These are phyloP conservation scores for Caiman crocodilus DNA, from an alignment of 2,797 vertebrate genomes.

Conservation along the genomic window DNA sequence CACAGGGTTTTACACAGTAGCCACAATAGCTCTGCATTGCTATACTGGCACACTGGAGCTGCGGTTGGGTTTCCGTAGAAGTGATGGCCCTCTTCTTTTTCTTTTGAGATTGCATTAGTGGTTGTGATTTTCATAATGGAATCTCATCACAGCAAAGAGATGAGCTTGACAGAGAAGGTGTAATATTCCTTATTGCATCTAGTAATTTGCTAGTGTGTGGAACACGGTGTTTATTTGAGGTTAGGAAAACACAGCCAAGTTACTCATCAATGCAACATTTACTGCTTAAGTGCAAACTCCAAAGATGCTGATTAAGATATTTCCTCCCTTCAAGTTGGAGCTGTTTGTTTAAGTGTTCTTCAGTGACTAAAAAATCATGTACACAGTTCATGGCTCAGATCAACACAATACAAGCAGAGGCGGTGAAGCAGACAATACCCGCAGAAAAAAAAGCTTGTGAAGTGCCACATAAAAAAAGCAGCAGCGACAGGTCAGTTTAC, in stretches of 20 bases:
- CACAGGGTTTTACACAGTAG: neutral
- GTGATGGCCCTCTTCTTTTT: neutral
- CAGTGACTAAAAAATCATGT: neutral
- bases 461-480: neutral
- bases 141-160: neutral
- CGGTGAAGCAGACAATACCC: neutral
- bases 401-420: neutral
- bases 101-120: neutral
- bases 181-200: neutral
- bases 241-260: neutral
- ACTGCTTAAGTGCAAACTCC: neutral
- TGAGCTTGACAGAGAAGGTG: neutral
- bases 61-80: neutral
- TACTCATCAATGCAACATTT: neutral
- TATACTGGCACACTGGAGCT: neutral
- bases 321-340: neutral
- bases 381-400: neutral
- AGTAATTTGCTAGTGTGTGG: neutral
- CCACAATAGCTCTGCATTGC: neutral
- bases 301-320: neutral
- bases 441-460: neutral
- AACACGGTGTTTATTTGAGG: neutral
- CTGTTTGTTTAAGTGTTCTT: neutral
- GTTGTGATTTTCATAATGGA: neutral
- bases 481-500: neutral